Evolutionary conservation across 2,113 vertebrate species (phyloP).

Genomic region (Oryzias javanicus): DNA sequence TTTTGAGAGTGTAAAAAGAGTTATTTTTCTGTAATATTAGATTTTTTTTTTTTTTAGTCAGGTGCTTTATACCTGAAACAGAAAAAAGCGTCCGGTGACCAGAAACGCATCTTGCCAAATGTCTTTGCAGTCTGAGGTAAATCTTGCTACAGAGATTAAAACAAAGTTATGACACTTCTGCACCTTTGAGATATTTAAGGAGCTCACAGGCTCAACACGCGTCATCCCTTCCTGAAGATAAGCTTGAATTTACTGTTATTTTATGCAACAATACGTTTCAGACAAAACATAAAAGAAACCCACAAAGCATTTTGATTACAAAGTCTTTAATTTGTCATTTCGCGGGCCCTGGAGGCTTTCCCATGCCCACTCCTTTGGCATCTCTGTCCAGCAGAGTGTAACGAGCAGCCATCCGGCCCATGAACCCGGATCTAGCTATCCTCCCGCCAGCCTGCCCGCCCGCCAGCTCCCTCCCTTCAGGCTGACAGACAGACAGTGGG

Average conservation of each 20-base stretch:
- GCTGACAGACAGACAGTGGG: constrained; percentile 43
- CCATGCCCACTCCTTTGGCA: constrained; percentile 47
- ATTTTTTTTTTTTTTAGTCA: no score
- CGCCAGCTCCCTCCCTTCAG: constrained; percentile 48
- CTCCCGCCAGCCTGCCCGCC: constrained; percentile 45
- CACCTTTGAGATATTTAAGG: constrained; percentile 39
- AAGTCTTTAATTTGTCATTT: constrained; percentile 32
- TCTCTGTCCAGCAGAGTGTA: constrained; percentile 50
- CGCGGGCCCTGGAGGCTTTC: constrained; percentile 37
- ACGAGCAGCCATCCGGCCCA: constrained; percentile 47
- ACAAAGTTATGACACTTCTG: constrained; percentile 18
- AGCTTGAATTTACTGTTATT: constrained; percentile 20
- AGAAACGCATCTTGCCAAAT: constrained; percentile 13
- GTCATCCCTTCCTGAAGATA: constrained; percentile 42
- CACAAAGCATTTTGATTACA: constrained; percentile 38
- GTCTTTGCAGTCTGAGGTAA: constrained; percentile 2
- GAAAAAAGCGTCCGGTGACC: constrained; percentile 14
- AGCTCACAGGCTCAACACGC: constrained; percentile 19
- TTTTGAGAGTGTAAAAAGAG: no score
- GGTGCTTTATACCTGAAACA: background rate
- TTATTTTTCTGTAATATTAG: no score
- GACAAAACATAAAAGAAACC: constrained; percentile 16
- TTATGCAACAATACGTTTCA: constrained; percentile 20
- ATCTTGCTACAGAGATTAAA: constrained; percentile 1
- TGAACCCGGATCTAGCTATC: constrained; percentile 46